Conservation (phyloP, 2,888 invertebrate species). For the Eupithecia vulgata region DNA sequence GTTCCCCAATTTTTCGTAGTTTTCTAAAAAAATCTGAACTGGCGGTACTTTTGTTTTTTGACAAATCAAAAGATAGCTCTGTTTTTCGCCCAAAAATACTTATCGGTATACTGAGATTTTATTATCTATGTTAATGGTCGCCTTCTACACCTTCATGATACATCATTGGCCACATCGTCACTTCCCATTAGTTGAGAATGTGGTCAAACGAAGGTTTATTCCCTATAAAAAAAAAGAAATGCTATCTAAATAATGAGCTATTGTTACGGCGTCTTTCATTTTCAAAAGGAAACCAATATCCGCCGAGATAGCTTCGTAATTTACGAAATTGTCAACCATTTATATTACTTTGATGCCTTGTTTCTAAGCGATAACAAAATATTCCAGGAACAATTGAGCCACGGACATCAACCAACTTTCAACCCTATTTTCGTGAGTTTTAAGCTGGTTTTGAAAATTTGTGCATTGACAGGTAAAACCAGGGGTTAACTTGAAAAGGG, state of each 20-base stretch:
- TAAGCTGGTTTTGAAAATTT: background rate
- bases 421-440: background rate
- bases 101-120: too few relatives aligned
- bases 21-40: too few relatives aligned
- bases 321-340: conserved; percentile 16
- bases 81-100: too few relatives aligned
- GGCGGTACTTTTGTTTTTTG: too few relatives aligned
- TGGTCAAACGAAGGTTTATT: background rate
- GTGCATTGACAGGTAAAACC: background rate
- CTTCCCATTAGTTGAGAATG: background rate
- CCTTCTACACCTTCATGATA: too few relatives aligned
- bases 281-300: conserved; percentile 16
- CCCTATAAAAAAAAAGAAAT: background rate
- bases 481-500: conserved; percentile 25
- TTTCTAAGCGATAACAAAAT: conserved; percentile 26
- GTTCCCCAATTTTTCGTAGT: too few relatives aligned
- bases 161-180: background rate
- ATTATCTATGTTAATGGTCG: too few relatives aligned
- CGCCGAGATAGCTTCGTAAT: conserved; percentile 5
- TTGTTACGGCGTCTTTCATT: background rate
- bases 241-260: background rate
- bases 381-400: conserved; percentile 8
- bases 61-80: too few relatives aligned
- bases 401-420: background rate
- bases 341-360: conserved; percentile 20